Evolutionary conservation across 2,797 vertebrate genomes (phyloP).

Genomic region (Tokudaia muenninki): DNA sequence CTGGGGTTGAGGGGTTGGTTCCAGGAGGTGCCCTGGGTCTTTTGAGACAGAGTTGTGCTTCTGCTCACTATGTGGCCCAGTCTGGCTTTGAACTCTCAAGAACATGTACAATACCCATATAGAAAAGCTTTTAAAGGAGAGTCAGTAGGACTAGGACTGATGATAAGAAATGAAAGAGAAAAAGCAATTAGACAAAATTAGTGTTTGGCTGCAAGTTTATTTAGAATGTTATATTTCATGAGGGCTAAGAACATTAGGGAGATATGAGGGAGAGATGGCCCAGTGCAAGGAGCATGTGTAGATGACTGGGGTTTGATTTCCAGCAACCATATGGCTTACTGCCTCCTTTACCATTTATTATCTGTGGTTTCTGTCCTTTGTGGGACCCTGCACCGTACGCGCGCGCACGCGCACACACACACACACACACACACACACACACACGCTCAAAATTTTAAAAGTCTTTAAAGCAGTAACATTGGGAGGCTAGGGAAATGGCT

Average conservation of each 20-base stretch:
- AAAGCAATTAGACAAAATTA: background rate
- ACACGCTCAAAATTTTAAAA: background rate
- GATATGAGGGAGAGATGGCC: background rate
- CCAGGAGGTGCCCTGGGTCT: background rate
- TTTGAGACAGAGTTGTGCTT: background rate
- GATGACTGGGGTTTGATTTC: background rate
- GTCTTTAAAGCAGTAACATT: background rate
- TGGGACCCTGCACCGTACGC: too few species aligned
- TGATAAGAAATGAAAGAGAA: constrained; percentile 1
- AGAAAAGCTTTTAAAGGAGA: constrained; percentile 12
- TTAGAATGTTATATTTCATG: background rate
- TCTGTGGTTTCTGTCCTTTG: background rate
- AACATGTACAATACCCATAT: background rate
- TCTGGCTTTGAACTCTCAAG: background rate
- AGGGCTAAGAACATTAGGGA: background rate
- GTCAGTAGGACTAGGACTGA: background rate
- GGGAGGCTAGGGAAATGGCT: background rate
- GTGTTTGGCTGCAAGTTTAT: background rate
- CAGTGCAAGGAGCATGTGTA: background rate
- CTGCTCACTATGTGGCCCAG: background rate
- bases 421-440: too few species aligned
- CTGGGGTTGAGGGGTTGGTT: background rate
- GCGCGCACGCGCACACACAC: too few species aligned
- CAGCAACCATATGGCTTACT: background rate
- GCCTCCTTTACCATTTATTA: background rate